Evolutionary conservation across 2,113 vertebrate species (phyloP).

Genomic region (Stegastes partitus): DNA sequence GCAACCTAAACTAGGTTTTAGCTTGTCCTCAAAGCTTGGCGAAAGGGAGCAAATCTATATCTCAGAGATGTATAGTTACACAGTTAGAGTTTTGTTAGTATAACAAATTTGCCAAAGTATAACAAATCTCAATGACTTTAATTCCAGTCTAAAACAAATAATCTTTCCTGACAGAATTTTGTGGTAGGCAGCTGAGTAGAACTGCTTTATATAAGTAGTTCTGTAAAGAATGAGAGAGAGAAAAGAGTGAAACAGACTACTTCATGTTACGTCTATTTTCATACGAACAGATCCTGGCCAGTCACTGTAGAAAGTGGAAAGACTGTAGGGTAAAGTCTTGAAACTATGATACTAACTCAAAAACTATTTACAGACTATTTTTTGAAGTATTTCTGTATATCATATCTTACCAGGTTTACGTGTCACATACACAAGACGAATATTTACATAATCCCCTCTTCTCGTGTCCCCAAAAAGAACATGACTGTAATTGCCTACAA

Average conservation of each 20-base stretch:
- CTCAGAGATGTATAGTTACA: neutral
- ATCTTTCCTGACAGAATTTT: neutral
- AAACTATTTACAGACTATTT: neutral
- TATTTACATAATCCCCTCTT: slow-evolving; percentile 19
- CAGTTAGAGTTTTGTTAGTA: neutral
- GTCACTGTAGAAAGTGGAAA: neutral
- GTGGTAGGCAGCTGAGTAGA: neutral
- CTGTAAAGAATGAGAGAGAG: neutral
- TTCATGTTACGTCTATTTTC: neutral
- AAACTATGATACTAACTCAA: no score
- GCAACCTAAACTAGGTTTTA: neutral
- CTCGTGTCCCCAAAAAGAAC: slow-evolving; percentile 14
- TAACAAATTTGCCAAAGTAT: neutral
- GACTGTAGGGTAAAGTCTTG: no score
- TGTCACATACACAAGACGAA: neutral
- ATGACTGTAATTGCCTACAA: slow-evolving; percentile 52
- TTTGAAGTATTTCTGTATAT: no score
- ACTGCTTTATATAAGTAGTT: neutral
- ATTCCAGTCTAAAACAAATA: neutral
- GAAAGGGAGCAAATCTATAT: neutral
- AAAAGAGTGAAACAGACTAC: neutral
- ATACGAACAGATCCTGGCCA: neutral
- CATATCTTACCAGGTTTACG: neutral
- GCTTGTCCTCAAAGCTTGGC: neutral
- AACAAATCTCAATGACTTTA: neutral